Evolutionary conservation across 2,888 invertebrate genomes (phyloP), one percentile per base, ranked within the genome.

Genomic region (Invenusta paracnida): DNA sequence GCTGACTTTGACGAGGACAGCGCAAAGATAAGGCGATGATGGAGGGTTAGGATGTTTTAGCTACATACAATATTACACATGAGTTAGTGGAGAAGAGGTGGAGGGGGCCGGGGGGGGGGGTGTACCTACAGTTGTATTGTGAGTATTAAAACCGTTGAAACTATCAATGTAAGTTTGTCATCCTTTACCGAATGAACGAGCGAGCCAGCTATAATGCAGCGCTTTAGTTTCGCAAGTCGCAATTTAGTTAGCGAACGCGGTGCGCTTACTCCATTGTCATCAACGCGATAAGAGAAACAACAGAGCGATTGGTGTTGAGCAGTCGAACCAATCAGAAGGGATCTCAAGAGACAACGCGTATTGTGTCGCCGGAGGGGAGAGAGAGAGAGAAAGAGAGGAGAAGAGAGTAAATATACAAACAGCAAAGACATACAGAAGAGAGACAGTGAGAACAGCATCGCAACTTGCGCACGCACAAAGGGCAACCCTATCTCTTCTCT

Each of bases 351-450:
- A 73, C 73, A 73, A 73, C 73, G 73, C 73, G 73, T 23, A 73
- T 73, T 73, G 73, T 73, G n/a, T n/a, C n/a, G n/a, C n/a, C 73
- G 73, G 5, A 5, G 73, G 73, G 73, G 27, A 73, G 25, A 73
- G 73, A 73, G 73, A 73, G 73, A 73, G 27, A 73, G 73, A 73
- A 23, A 73, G 25, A 73, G 73, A 73, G 73, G 17, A 17, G 17
- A 17, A 73, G 2, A 2, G 23, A 73, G 73, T 23, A 73, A 73
- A 73, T 73, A 73, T 73, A 73, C 73, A 73, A 73, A 73, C 73
- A 73, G 73, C 73, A 73, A 73, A 73, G 73, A 73, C 73, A 73
- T 23, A 73, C 73, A 73, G 73, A 73, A 48, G 73, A 25, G 73
- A 73, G 73, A 73, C 73, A 73, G 11, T 73, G 27, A 73, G 73